These are phyloP conservation scores for Vicugna pacos DNA, from an alignment of 2,113 vertebrate species.

Conservation along the genomic window DNA sequence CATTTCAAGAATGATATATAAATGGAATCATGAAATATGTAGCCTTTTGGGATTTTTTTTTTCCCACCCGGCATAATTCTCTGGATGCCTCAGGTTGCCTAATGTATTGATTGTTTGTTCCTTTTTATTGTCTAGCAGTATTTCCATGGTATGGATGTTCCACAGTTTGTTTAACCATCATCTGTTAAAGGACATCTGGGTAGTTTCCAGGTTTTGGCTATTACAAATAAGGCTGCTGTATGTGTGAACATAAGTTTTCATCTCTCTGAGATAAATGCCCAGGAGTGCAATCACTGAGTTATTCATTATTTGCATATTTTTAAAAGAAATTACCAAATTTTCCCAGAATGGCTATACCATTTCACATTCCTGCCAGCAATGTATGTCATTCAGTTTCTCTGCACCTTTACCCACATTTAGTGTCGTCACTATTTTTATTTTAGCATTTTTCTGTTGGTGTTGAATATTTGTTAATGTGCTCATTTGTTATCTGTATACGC, in stretches of 20 bases:
- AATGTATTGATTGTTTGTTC: neutral
- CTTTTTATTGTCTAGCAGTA: neutral
- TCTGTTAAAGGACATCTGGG: neutral
- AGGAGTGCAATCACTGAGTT: neutral
- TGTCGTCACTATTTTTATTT: conserved; percentile 7
- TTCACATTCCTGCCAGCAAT: neutral
- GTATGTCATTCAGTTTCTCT: neutral
- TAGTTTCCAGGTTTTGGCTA: neutral
- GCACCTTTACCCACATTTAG: neutral
- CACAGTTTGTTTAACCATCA: neutral
- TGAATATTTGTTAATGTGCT: conserved; percentile 35
- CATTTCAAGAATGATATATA: neutral
- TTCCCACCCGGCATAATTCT: neutral
- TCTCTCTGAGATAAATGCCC: neutral
- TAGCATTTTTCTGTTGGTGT: neutral
- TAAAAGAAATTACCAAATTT: neutral
- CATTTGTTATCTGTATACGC: neutral
- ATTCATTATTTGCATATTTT: neutral
- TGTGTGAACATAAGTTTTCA: neutral
- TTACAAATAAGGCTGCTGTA: neutral
- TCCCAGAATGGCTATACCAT: neutral
- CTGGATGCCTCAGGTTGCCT: neutral
- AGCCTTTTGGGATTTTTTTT: neutral
- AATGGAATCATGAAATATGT: neutral
- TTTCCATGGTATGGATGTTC: neutral